A percentile compares a stretch with the other conserved stretches of the same genome.
Conservation (phyloP, 1,140 invertebrate species). For the Phocides pigmalion region DNA sequence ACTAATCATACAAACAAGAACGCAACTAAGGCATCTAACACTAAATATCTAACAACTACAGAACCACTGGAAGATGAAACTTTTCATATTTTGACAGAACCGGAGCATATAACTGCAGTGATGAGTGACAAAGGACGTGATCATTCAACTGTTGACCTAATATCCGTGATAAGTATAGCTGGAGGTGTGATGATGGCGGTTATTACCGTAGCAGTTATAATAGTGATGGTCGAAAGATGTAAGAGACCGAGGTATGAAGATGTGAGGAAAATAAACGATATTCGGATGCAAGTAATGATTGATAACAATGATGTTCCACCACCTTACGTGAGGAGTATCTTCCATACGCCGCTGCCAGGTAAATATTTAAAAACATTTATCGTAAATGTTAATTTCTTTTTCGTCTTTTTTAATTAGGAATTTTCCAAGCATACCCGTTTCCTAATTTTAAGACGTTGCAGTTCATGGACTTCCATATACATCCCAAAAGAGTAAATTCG, state of each 20-base stretch:
- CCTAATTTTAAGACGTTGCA: too few relatives aligned
- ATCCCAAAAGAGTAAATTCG: too few relatives aligned
- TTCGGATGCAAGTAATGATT: slow-evolving; percentile 77
- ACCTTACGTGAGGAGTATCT: slow-evolving; percentile 81
- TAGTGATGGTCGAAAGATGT: slow-evolving; percentile 78
- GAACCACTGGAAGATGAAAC: slow-evolving; percentile 69
- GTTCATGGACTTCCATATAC: too few relatives aligned
- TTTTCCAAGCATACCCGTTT: too few relatives aligned
- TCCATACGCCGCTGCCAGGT: slow-evolving; percentile 85
- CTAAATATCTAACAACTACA: slow-evolving; percentile 57
- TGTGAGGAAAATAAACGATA: slow-evolving; percentile 73
- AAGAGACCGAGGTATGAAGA: slow-evolving; percentile 70
- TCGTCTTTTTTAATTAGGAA: too few relatives aligned
- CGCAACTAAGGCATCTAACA: slow-evolving; percentile 41
- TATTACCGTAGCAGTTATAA: slow-evolving; percentile 77
- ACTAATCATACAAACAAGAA: slow-evolving; percentile 53
- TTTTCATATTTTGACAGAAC: slow-evolving; percentile 83
- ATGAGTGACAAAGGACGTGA: slow-evolving; percentile 74
- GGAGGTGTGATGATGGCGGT: slow-evolving; percentile 79
- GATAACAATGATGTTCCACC: slow-evolving; percentile 73
- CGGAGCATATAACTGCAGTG: slow-evolving; percentile 82
- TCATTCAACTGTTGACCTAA: slow-evolving; percentile 69
- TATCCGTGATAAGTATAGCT: slow-evolving; percentile 79
- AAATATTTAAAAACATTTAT: slow-evolving; percentile 35
- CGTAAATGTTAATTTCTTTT: too few relatives aligned